Evolutionary conservation across 2,888 invertebrate species (phyloP).

Genomic region (Apamea monoglypha): DNA sequence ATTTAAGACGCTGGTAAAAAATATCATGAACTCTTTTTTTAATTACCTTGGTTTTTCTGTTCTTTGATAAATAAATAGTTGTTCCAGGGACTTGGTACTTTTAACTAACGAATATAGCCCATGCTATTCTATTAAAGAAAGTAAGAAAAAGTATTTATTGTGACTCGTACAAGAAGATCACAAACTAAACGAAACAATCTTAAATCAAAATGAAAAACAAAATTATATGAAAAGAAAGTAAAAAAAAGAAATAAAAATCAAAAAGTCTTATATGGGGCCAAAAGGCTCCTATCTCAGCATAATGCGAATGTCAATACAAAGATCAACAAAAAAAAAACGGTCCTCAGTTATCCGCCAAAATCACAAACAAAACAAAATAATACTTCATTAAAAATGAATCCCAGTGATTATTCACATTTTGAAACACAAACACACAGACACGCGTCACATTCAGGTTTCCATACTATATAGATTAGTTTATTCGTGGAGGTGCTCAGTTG

Average conservation of each 20-base stretch:
- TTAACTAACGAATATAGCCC: background rate
- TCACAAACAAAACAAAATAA: background rate
- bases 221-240: too few species aligned
- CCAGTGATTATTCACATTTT: too few species aligned
- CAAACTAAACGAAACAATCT: too few species aligned
- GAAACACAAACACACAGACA: conserved; percentile 2
- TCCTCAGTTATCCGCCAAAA: too few species aligned
- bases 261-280: too few species aligned
- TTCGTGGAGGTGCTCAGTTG: conserved; percentile 65
- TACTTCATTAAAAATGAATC: background rate
- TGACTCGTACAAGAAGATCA: too few species aligned
- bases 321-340: background rate
- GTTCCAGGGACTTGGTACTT: background rate
- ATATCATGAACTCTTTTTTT: background rate
- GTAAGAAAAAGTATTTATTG: too few species aligned
- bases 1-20: too few species aligned
- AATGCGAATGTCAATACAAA: too few species aligned
- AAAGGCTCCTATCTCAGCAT: too few species aligned
- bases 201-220: too few species aligned
- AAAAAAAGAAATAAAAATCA: too few species aligned
- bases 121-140: background rate
- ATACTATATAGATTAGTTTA: conserved; percentile 21
- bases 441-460: conserved; percentile 1
- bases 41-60: background rate
- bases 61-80: background rate